Percentiles rank a stretch among this genome's conserved stretches.
Conservation (phyloP, 1,140 invertebrate species). For the Ptiloglossa arizonensis region DNA sequence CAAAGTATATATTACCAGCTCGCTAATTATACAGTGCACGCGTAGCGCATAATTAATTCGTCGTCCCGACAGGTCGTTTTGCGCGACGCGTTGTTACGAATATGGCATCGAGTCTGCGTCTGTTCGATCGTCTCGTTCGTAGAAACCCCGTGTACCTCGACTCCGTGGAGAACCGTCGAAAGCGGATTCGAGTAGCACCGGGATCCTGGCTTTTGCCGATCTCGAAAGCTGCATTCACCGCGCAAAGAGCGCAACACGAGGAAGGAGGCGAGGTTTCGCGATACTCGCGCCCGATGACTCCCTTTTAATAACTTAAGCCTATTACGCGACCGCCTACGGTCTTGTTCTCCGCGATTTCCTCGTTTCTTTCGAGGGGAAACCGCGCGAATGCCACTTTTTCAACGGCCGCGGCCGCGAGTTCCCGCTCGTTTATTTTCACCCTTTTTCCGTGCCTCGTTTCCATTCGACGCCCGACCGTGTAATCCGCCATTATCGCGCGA, state of each 20-base stretch:
- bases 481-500: background rate
- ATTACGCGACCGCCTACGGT: constrained; percentile 64
- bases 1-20: constrained; percentile 13
- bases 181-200: background rate
- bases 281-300: constrained; percentile 64
- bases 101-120: background rate
- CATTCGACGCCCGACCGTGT: background rate
- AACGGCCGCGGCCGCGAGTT: constrained; percentile 11
- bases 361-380: constrained; percentile 21
- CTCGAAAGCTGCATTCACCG: constrained; percentile 22
- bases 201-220: constrained; percentile 2
- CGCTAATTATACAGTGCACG: constrained; percentile 29
- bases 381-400: constrained; percentile 43
- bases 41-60: constrained; percentile 35
- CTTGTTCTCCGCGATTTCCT: constrained; percentile 22
- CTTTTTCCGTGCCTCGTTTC: background rate
- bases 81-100: background rate
- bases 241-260: constrained; percentile 22
- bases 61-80: constrained; percentile 20
- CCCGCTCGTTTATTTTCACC: background rate
- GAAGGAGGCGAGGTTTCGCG: constrained; percentile 58
- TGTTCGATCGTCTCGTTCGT: background rate
- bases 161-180: background rate
- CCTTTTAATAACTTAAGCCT: constrained; percentile 72
- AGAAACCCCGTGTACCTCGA: no score